Percentiles rank a stretch among this genome's conserved stretches.
Conservation (phyloP, 1,140 invertebrate genomes). For the Drosophila ambigua region DNA sequence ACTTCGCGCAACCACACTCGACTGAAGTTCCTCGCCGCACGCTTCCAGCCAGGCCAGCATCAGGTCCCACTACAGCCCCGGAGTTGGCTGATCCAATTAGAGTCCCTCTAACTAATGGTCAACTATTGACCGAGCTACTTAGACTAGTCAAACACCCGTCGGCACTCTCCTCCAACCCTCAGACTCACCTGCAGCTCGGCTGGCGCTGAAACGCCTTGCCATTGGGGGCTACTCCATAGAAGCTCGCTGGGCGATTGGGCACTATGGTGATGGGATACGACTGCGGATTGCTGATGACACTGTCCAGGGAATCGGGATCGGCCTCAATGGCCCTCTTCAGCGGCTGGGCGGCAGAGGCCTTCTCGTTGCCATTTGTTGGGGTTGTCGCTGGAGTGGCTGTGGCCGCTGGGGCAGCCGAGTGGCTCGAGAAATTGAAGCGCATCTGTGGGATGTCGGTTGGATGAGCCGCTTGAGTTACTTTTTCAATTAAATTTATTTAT, state of each 20-base stretch:
- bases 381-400: constrained; percentile 17
- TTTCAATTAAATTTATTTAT: constrained; percentile 37
- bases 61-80: constrained; percentile 5
- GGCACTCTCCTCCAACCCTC: neutral
- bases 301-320: constrained; percentile 82
- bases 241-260: constrained; percentile 74
- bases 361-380: constrained; percentile 37
- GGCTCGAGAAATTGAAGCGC: constrained; percentile 68
- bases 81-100: constrained; percentile 60
- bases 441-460: constrained; percentile 53
- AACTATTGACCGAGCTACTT: constrained; percentile 56
- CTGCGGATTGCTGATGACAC: constrained; percentile 81
- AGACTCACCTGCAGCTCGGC: constrained; percentile 77
- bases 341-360: constrained; percentile 54
- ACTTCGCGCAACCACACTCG: constrained; percentile 40
- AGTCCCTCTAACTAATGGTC: constrained; percentile 49
- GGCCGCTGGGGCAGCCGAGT: constrained; percentile 47
- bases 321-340: constrained; percentile 67
- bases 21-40: constrained; percentile 40
- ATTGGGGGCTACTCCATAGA: constrained; percentile 66
- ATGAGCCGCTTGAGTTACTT: constrained; percentile 31
- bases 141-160: constrained; percentile 41
- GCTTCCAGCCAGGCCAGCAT: constrained; percentile 40
- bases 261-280: constrained; percentile 83
- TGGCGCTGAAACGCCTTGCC: constrained; percentile 68